Percentiles rank a stretch among this genome's conserved stretches.
Evolutionary conservation across 2,888 invertebrate genomes (phyloP).

Genomic region (Caenorhabditis panamensis): DNA sequence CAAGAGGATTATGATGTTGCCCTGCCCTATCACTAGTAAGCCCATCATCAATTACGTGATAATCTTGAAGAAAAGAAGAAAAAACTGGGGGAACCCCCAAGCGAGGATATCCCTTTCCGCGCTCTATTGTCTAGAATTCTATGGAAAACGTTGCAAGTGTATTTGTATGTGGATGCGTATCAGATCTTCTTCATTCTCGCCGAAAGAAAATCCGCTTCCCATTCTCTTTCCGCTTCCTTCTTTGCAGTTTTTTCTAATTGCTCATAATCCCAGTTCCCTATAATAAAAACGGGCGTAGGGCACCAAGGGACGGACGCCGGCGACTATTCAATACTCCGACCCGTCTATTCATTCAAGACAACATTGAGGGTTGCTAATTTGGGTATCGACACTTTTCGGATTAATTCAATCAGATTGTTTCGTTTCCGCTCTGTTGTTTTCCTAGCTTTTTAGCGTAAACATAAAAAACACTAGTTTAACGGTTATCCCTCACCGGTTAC

Average conservation of each 20-base stretch:
- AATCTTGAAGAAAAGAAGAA: neutral
- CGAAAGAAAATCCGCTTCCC: conserved; percentile 2
- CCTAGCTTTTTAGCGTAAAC: too few relatives aligned
- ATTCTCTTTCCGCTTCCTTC: neutral
- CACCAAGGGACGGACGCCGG: conserved; percentile 26
- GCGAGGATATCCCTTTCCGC: neutral
- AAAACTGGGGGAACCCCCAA: neutral
- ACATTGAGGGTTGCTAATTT: conserved; percentile 47
- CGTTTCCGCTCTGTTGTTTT: conserved; percentile 25
- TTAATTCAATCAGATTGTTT: conserved; percentile 52
- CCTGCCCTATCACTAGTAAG: too few relatives aligned
- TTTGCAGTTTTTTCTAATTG: conserved; percentile 33
- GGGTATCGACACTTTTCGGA: conserved; percentile 30
- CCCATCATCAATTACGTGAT: too few relatives aligned
- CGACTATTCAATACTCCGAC: conserved; percentile 29
- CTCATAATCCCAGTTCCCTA: conserved; percentile 41
- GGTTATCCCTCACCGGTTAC: too few relatives aligned
- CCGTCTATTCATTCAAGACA: conserved; percentile 48
- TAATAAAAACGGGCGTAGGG: conserved; percentile 30
- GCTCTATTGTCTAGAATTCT: conserved; percentile 3
- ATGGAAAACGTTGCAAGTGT: neutral
- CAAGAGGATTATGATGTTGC: neutral
- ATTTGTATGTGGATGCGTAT: conserved; percentile 6
- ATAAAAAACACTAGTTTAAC: too few relatives aligned
- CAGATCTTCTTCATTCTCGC: conserved; percentile 3